phyloP scores from a whole-genome alignment of 1,140 invertebrate species.

The Sipha flava region DNA sequence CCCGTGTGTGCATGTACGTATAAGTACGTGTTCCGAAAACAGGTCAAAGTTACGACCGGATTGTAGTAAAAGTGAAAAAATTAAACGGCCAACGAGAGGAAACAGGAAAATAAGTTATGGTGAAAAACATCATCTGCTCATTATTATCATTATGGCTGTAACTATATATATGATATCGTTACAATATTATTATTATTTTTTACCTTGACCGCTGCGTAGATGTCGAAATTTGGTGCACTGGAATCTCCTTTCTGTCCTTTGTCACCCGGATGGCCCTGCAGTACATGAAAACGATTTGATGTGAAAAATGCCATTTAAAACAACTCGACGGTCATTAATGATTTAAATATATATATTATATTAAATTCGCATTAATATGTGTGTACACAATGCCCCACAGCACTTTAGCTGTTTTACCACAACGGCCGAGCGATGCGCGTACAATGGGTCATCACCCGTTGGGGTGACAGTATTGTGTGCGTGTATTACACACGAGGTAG shows the following conservation, averaged over 20 bases:
- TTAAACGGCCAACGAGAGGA: not conserved
- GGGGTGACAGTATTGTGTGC: too few species aligned
- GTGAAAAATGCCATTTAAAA: not conserved
- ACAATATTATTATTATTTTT: too few species aligned
- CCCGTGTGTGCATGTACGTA: not conserved
- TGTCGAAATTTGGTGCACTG: constrained; percentile 78
- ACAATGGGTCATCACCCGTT: too few species aligned
- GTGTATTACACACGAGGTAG: too few species aligned
- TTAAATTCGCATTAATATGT: too few species aligned
- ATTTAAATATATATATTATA: too few species aligned
- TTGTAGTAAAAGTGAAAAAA: not conserved
- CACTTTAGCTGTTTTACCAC: not conserved
- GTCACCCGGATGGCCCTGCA: constrained; percentile 74
- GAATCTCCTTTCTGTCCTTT: constrained; percentile 79
- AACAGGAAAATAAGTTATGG: not conserved
- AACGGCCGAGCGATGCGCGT: too few species aligned
- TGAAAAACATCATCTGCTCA: too few species aligned
- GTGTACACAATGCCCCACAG: too few species aligned
- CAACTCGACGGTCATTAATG: too few species aligned
- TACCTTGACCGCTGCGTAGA: constrained; percentile 85
- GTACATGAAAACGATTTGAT: constrained; percentile 37
- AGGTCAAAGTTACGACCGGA: not conserved
- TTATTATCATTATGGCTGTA: too few species aligned
- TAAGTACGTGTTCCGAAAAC: not conserved
- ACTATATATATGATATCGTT: too few species aligned